Evolutionary conservation across 2,888 invertebrate species (phyloP), one percentile per base, ranked within the genome.

Genomic region (Mystacides longicornis): DNA sequence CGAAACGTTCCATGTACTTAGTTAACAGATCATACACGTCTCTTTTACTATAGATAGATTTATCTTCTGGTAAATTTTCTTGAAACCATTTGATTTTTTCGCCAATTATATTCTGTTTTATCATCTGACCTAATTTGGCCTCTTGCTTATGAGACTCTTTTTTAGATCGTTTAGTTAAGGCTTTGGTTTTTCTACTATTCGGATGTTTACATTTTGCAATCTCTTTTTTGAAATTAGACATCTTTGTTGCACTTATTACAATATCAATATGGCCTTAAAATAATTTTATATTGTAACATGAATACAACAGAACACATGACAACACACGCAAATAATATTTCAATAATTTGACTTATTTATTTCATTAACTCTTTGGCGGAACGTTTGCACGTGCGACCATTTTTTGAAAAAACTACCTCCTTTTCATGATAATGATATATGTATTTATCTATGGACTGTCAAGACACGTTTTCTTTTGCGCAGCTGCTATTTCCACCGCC

Each of bases 31-130:
- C 71, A 48, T 80, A 71, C 16, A 82, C 75, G 64, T 86, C 79
- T 64, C 81, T 73, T 37, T 85, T 81, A 20, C 76, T 79, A 54
- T 85, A 81, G 1, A 74, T 71, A 54, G 73, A 72, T 5, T 73
- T 67, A 43, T 71, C 70, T 55, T 80, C 79, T 1, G 82, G 77
- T 64, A 87, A 71, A 63, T 84, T 77, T 27, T 85, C 81, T 63
- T 83, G 77, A 64, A 93, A 88, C 91, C 91, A 93, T 23, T 81
- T 63, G 51, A 90, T 72, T 72, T 89, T 91, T 66, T 92, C 90
- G 37, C 86, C 87, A 23, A 84, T 66, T 20, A 89, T 64, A 67
- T 86, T 88, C 61, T 85, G 82, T 69, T 88, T 89, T 45, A 89
- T 80, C 14, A 82, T 80, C 61, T 83, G 81, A 0, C 80, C 79